Evolutionary conservation across 35 echinoderm and acorn worm genomes (phyloP).

Genomic region (Eucidaris tribuloides): DNA sequence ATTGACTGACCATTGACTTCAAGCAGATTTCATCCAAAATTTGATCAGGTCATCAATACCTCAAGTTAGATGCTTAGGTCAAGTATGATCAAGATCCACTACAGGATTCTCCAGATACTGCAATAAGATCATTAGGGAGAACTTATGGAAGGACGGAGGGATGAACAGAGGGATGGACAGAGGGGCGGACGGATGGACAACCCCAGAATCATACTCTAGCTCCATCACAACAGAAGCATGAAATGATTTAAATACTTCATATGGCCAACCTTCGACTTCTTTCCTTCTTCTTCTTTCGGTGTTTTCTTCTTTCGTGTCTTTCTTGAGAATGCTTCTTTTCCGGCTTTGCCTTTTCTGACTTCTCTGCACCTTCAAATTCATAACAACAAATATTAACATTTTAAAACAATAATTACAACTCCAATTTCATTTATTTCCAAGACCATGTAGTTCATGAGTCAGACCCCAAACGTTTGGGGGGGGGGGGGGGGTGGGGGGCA

Average conservation of each 20-base stretch:
- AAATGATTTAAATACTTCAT: neutral
- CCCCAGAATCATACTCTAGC: too few relatives aligned
- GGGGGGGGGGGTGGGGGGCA: too few relatives aligned
- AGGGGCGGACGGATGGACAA: neutral
- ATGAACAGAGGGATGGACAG: neutral
- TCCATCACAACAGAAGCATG: neutral
- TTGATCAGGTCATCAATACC: too few relatives aligned
- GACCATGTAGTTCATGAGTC: neutral
- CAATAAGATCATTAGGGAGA: neutral
- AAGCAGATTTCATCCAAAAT: too few relatives aligned
- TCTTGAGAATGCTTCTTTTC: neutral
- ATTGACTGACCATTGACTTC: too few relatives aligned
- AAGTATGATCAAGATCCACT: too few relatives aligned
- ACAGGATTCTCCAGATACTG: neutral
- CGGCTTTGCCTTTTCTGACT: neutral
- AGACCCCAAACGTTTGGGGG: too few relatives aligned
- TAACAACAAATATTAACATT: neutral
- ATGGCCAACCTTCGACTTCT: neutral
- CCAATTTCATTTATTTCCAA: neutral
- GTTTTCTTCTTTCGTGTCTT: slow-evolving; percentile 9
- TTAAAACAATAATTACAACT: neutral
- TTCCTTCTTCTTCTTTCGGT: slow-evolving; percentile 26
- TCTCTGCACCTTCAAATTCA: neutral
- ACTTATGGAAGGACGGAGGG: neutral
- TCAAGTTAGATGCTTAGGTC: too few relatives aligned